Evolutionary conservation across 2,113 vertebrate genomes (phyloP).

Genomic region (Entosphenus tridentatus): DNA sequence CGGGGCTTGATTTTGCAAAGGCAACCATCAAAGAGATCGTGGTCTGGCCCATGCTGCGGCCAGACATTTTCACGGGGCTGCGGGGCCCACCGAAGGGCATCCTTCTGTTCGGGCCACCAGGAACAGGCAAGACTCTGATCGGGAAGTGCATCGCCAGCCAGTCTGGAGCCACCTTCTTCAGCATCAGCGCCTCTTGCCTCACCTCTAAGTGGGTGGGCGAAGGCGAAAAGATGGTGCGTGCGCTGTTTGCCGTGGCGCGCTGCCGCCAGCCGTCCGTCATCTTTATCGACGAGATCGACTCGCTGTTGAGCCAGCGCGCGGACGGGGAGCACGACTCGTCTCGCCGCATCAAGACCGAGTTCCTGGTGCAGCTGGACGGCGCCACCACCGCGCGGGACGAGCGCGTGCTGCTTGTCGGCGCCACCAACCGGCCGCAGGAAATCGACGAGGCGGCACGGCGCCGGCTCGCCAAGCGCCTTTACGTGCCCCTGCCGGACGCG

Average conservation of each 20-base stretch:
- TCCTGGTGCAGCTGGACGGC: constrained; percentile 81
- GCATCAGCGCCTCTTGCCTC: constrained; percentile 83
- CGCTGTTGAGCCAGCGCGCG: constrained; percentile 60
- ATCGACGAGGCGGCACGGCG: constrained; percentile 80
- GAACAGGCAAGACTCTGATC: constrained; percentile 86
- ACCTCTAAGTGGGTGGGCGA: constrained; percentile 96
- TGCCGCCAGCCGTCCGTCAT: constrained; percentile 86
- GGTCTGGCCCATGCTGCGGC: constrained; percentile 88
- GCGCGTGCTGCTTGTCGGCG: constrained; percentile 70
- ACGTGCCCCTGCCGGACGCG: constrained; percentile 65
- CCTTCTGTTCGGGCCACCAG: constrained; percentile 73
- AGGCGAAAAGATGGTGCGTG: constrained; percentile 90
- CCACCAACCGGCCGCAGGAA: constrained; percentile 81
- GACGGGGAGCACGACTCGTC: constrained; percentile 86
- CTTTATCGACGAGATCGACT: constrained; percentile 92
- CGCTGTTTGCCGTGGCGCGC: constrained; percentile 57
- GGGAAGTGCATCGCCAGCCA: constrained; percentile 90
- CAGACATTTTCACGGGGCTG: constrained; percentile 78
- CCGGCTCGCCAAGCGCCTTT: constrained; percentile 58
- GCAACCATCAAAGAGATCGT: constrained; percentile 84
- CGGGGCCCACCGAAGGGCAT: constrained; percentile 86
- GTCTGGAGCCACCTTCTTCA: constrained; percentile 85
- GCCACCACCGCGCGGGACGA: constrained; percentile 67
- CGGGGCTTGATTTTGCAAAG: constrained; percentile 82
- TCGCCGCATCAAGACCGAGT: constrained; percentile 79